Evolutionary conservation across 2,888 invertebrate species (phyloP), one percentile per base, ranked within the genome.

Genomic region (Uloborus plumipes): DNA sequence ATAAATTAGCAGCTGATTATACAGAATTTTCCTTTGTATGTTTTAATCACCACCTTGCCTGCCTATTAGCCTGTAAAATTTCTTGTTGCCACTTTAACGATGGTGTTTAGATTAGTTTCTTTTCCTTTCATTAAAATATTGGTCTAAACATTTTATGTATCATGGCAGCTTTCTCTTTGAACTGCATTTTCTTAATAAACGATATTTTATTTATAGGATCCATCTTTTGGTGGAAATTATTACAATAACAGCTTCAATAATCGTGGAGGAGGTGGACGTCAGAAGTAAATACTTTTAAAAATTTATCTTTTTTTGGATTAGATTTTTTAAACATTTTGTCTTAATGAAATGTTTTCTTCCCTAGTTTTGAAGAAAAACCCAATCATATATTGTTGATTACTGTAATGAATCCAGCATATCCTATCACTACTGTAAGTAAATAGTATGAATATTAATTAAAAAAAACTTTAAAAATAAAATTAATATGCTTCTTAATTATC

Each of bases 361-460:
- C 16, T 26, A 84, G 84, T 13, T 79, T 67, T 64, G 94, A 94
- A 89, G 94, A 95, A 86, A 93, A 95, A 89, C 95, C 96, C 88
- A 99, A 99, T 92, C 96, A 98, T 91, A 96, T 99, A 87, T 92
- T 99, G 88, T 93, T 99, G 87, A 96, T 98, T 91, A 98, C 98
- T 89, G 94, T 99, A 90, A 94, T 98, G 90, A 99, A 99, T 91
- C 98, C 98, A 85, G 95, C 97, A 90, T 99, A 99, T 91, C 98
- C 99, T 84, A 98, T 99, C 90, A 98, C 98, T 91, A 98, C 98
- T 93, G 98, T 98, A 91, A 95, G 97, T 95, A 77, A 26, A 47
- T 20, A 18, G 16, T 66, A 16, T 16, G 31, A 16, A 51, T 61
- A 50, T 58, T 55, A 18, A 58, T 49, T 66, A 1, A 51, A 26